Evolutionary conservation across 2,113 vertebrate genomes (phyloP).

Genomic region (Lathamus discolor): DNA sequence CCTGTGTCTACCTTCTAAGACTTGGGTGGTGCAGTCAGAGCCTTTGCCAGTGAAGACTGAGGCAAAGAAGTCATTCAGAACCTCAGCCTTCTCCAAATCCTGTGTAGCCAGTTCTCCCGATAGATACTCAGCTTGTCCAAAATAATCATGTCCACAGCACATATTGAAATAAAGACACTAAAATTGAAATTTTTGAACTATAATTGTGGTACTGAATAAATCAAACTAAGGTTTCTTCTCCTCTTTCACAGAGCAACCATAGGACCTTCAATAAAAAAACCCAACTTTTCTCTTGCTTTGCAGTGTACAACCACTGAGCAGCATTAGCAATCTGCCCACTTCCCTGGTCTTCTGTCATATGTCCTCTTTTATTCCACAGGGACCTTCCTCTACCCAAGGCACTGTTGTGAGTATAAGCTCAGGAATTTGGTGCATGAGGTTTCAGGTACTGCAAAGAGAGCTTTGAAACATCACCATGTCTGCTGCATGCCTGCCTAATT

Average conservation of each 20-base stretch:
- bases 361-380: background rate
- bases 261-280: background rate
- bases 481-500: conserved; percentile 14
- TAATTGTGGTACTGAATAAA: rapidly evolving
- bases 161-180: background rate
- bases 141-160: background rate
- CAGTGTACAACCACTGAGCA: background rate
- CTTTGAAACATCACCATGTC: background rate
- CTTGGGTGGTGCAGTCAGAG: too few relatives aligned
- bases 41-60: too few relatives aligned
- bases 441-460: conserved; percentile 4
- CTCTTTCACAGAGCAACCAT: background rate
- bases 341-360: background rate
- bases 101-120: too few relatives aligned
- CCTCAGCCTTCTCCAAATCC: too few relatives aligned
- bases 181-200: background rate
- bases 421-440: background rate
- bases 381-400: background rate
- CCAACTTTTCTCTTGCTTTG: background rate
- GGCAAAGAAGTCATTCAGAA: too few relatives aligned
- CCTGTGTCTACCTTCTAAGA: too few relatives aligned
- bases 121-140: background rate
- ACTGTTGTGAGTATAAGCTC: background rate
- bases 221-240: background rate
- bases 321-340: background rate